Conservation (phyloP, 1,140 invertebrate genomes). For the Philotrypesis tridentata region DNA sequence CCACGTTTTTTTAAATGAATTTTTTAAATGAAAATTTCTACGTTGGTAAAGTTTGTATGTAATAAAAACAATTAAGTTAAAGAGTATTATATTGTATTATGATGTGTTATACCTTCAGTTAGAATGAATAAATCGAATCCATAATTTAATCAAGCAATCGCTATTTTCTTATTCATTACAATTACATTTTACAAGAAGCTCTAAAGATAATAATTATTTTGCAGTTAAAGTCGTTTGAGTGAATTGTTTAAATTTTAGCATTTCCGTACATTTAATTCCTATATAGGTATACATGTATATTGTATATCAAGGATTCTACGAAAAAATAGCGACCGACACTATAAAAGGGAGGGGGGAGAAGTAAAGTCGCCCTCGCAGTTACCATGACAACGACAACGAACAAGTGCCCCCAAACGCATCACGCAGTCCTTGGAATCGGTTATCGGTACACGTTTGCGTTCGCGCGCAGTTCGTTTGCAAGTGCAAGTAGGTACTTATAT, state of each 20-base stretch:
- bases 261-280: no score
- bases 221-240: no score
- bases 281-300: no score
- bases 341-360: no score
- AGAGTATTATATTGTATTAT: background rate
- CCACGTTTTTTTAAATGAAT: background rate
- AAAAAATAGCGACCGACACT: no score
- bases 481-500: background rate
- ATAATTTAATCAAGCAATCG: background rate
- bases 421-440: no score
- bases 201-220: no score
- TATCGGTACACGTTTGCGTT: background rate
- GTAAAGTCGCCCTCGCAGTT: background rate
- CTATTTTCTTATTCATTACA: background rate
- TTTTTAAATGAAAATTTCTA: background rate
- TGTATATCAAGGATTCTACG: no score
- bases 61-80: background rate
- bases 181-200: background rate
- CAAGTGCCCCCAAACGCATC: background rate
- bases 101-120: background rate
- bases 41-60: background rate
- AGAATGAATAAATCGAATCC: background rate
- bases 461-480: background rate
- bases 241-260: no score
- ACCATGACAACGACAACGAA: background rate